Base-by-base conservation (phyloP, 2,888 invertebrate species). In the Lepidocyrtoides sp. region DNA sequence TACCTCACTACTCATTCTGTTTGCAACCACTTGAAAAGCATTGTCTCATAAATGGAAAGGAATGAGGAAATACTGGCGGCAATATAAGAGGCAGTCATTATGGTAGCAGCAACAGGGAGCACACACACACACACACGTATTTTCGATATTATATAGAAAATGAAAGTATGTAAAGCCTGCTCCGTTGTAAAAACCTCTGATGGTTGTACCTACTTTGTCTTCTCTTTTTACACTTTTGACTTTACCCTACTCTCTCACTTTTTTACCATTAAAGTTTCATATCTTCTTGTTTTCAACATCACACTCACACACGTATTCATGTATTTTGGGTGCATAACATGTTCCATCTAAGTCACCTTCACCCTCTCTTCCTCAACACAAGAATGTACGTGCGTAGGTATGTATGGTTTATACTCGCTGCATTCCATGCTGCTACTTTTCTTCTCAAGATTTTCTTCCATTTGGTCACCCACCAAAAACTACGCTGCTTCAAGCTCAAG, bases 51-150 rank as follows among this genome's bases (percentile, higher is more conserved):
- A 77, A 86, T 77, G 48, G 23, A 20, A 86, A 86, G 41, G 48
- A 41, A 72, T 60, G 29, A 77, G 77, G 84, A 57, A 77, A 77
- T 77, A 48, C 51, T 77, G n/a, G 77, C n/a, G 51, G 77, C 51
- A 51, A 41, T n/a, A 44, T n/a, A 10, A 77, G 51, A 26, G 29
- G 26, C 48, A 41, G 36, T 41, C 20, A 3, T 5, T 7, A 4
- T 69, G 0, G 63, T 1, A 83, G 79, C 66, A 87, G 87, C 87
- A 87, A 87, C 87, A 87, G 87, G 87, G 87, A 79, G 87, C 63
- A 44, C 20, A 36, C 63, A 60, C 10, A 23, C 32, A 48, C n/a
- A 54, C 17, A 54, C 44, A n/a, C 57, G 14, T n/a, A 57, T 14
- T 17, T 20, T 32, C 69, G 32, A 44, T 41, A 72, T 41, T 60